Conservation (phyloP, 2,113 vertebrate genomes). For the Paracyprichromis sp. region DNA sequence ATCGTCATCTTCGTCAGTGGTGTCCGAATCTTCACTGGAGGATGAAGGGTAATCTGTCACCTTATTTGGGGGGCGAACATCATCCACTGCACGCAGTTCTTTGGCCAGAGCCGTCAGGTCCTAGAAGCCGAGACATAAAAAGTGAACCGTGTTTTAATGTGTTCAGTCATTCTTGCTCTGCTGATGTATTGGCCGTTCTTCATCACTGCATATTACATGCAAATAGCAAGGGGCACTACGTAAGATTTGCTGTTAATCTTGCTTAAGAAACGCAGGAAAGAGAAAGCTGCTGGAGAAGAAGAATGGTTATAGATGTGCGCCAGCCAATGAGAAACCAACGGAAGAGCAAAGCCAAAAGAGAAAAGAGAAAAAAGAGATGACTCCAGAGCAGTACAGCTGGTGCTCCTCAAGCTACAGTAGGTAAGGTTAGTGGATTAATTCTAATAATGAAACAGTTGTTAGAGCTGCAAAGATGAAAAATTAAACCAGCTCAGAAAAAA, state of each 20-base stretch:
- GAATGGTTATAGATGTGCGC: constrained; percentile 9
- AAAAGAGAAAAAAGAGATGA: constrained; percentile 13
- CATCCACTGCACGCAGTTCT: constrained; percentile 91
- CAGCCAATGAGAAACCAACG: constrained; percentile 50
- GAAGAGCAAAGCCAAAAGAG: constrained; percentile 17
- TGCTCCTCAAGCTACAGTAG: constrained; percentile 1
- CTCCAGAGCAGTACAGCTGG: background rate
- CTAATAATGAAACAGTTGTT: background rate
- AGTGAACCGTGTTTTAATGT: background rate
- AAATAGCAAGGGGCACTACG: rapidly evolving
- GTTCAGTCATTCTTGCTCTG: background rate
- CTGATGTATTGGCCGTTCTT: background rate
- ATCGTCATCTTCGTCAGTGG: constrained; percentile 94
- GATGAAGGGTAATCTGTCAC: constrained; percentile 93
- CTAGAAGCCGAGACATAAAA: constrained; percentile 56
- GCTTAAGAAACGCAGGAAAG: constrained; percentile 19
- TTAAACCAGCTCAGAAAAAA: background rate
- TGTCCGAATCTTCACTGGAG: constrained; percentile 95
- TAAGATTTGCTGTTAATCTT: background rate
- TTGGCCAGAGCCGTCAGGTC: constrained; percentile 94
- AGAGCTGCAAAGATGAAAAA: constrained; percentile 42
- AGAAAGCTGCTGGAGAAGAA: constrained; percentile 34
- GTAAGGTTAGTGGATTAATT: constrained; percentile 50
- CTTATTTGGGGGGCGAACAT: constrained; percentile 90
- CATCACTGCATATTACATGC: background rate